phyloP scores from a whole-genome alignment of 1,140 invertebrate genomes.

The Dolichoris vasculosae region DNA sequence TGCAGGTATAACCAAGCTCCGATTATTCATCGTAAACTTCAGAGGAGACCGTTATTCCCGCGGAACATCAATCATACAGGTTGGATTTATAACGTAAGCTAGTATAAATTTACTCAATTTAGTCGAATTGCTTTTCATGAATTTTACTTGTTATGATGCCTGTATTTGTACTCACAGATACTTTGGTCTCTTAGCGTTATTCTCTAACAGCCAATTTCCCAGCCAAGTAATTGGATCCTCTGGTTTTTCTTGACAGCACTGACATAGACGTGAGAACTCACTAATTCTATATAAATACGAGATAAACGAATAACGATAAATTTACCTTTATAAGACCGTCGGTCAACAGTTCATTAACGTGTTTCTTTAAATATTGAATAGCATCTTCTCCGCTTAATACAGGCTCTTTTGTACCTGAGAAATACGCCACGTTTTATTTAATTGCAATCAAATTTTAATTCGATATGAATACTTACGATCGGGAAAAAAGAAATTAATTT shows the following conservation, averaged over 20 bases:
- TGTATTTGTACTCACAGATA: slow-evolving; percentile 51
- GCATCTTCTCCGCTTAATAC: slow-evolving; percentile 59
- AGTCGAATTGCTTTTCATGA: neutral
- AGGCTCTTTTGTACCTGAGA: neutral
- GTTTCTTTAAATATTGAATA: slow-evolving; percentile 81
- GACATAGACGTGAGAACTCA: neutral
- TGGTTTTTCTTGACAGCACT: slow-evolving; percentile 80
- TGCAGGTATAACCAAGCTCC: slow-evolving; percentile 33
- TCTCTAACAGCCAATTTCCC: slow-evolving; percentile 83
- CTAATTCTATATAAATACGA: neutral
- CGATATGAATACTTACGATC: slow-evolving; percentile 77
- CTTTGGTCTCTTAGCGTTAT: slow-evolving; percentile 85
- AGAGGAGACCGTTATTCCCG: neutral
- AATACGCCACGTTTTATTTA: neutral
- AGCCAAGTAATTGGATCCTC: slow-evolving; percentile 85
- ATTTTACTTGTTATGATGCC: neutral
- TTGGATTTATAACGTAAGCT: slow-evolving; percentile 52
- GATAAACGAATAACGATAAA: neutral
- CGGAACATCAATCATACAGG: slow-evolving; percentile 38
- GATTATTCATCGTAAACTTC: slow-evolving; percentile 13
- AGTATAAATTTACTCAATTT: slow-evolving; percentile 33
- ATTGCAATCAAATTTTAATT: neutral
- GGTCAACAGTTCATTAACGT: slow-evolving; percentile 79
- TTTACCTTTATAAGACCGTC: slow-evolving; percentile 80
- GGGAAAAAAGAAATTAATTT: slow-evolving; percentile 93